Base-by-base conservation (phyloP, 2,888 invertebrate genomes). In the Andrena bucephala region DNA sequence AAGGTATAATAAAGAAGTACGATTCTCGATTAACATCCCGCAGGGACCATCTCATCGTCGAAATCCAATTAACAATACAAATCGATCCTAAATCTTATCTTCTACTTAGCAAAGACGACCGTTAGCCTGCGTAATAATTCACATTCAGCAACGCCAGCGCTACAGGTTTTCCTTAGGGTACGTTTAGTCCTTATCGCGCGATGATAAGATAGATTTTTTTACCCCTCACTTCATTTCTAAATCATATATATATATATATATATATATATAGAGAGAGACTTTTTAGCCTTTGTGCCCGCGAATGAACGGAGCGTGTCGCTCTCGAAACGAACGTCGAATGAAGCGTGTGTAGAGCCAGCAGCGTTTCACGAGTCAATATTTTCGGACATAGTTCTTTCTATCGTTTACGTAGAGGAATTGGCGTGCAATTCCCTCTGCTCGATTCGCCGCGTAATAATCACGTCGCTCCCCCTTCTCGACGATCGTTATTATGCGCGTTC, bases 1-100 rank as follows among this genome's bases (percentile, higher is more conserved):
- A 16, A 60, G n/a, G 42, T 70, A 13, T 70, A 74, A 81, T 59
- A 66, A 71, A 77, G 48, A 57, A 24, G 65, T 79, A 80, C 69
- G 68, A 85, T 78, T 79, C 68, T 42, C 54, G 71, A 86, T 83
- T 82, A 74, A 81, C 88, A 91, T 91, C 91, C 90, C 91, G 84
- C 89, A 88, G 91, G 91, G 91, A 91, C 91, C 91, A 91, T 88
- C 85, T 85, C 77, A 83, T 87, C 79, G 82, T 86, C 31, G 67
- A 85, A 75, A 79, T 59, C 66, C 84, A 76, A 70, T 33, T 81
- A 85, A 83, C 57, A 68, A 73, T 73, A 72, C 57, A 73, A 48
- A 77, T 57, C 76, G 74, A 87, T 86, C 65, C 71, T 69, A 81
- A 81, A 81, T 66, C 70, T 78, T 84, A 86, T 83, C 79, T 79